phyloP scores from a whole-genome alignment of 1,140 invertebrate species.

The Proales similis region DNA sequence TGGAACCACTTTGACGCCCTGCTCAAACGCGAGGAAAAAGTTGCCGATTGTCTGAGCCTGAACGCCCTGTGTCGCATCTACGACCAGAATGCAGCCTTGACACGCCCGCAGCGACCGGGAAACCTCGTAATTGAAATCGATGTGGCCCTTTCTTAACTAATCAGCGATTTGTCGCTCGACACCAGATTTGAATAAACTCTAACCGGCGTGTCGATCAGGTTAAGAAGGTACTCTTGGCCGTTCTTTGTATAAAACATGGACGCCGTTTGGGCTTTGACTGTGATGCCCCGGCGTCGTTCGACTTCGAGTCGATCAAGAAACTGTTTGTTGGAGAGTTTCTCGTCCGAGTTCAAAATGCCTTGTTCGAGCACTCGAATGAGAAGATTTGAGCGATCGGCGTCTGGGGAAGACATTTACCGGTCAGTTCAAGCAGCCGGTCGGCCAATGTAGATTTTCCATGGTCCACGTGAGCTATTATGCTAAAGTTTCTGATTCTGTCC shows the following conservation, averaged over 20 bases:
- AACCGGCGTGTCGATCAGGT: slow-evolving; percentile 88
- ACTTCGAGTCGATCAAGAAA: slow-evolving; percentile 79
- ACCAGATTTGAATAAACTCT: slow-evolving; percentile 35
- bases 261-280: slow-evolving; percentile 93
- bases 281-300: slow-evolving; percentile 85
- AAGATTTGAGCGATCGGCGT: slow-evolving; percentile 67
- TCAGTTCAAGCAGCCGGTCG: slow-evolving; percentile 80
- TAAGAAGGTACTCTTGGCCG: slow-evolving; percentile 69
- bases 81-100: slow-evolving; percentile 84
- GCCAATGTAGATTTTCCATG: slow-evolving; percentile 91
- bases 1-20: slow-evolving; percentile 74
- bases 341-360: not conserved
- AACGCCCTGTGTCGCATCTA: slow-evolving; percentile 82
- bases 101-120: slow-evolving; percentile 73
- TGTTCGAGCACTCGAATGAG: slow-evolving; percentile 47
- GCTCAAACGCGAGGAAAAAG: slow-evolving; percentile 79
- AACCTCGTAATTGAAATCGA: slow-evolving; percentile 95
- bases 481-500: slow-evolving; percentile 79
- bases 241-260: slow-evolving; percentile 67
- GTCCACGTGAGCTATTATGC: slow-evolving; percentile 94
- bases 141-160: slow-evolving; percentile 66
- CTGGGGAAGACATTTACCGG: slow-evolving; percentile 60
- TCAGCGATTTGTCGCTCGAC: slow-evolving; percentile 13
- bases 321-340: slow-evolving; percentile 59
- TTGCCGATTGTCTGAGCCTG: slow-evolving; percentile 97